Evolutionary conservation across 2,113 vertebrate genomes (phyloP).

Genomic region (Martes martes): DNA sequence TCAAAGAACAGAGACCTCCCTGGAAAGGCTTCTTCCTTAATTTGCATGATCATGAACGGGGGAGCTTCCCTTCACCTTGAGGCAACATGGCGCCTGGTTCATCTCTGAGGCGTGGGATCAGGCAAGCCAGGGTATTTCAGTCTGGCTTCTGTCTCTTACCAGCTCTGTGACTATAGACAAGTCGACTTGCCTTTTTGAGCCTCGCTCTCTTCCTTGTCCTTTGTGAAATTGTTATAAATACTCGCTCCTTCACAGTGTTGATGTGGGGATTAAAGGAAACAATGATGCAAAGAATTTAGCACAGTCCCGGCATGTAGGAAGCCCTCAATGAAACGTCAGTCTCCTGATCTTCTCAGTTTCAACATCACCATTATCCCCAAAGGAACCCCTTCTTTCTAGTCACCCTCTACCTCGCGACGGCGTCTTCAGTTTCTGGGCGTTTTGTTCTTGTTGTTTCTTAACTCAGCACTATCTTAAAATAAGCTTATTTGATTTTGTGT

Average conservation of each 20-base stretch:
- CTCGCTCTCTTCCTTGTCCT: neutral
- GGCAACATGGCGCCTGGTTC: neutral
- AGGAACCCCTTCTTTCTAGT: neutral
- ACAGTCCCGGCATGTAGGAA: rapidly evolving
- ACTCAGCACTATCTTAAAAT: neutral
- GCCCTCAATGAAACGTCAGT: rapidly evolving
- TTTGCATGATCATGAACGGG: no score
- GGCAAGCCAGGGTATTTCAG: neutral
- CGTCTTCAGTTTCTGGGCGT: neutral
- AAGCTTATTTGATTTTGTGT: neutral
- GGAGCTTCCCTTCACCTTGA: neutral
- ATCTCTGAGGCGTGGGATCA: neutral
- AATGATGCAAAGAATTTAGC: rapidly evolving
- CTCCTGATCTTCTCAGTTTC: neutral
- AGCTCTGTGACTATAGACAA: neutral
- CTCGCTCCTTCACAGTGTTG: neutral
- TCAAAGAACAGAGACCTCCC: neutral
- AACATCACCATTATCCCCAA: rapidly evolving
- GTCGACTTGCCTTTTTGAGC: neutral
- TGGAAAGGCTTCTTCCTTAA: neutral
- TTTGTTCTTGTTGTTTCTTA: neutral
- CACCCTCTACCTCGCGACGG: rapidly evolving
- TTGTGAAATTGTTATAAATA: neutral
- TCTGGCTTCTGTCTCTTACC: neutral
- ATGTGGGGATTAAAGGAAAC: neutral